Conservation (phyloP, 2,888 invertebrate species). For the Altica lythri region DNA sequence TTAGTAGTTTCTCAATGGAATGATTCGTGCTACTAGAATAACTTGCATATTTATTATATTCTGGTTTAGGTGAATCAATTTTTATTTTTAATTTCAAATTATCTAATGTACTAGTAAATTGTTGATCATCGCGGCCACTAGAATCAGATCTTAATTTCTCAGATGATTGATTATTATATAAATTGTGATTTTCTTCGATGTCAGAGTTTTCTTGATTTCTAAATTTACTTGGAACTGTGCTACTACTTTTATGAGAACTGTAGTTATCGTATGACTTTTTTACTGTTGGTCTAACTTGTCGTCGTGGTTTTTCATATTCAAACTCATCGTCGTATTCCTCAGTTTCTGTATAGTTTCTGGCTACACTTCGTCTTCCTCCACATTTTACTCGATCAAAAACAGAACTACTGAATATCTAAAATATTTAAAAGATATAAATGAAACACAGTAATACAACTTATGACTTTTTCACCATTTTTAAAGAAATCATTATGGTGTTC, state of each 20-base stretch:
- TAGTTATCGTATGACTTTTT: background rate
- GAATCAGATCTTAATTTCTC: background rate
- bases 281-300: too few relatives aligned
- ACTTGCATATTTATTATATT: background rate
- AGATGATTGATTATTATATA: background rate
- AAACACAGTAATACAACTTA: too few relatives aligned
- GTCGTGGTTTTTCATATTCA: too few relatives aligned
- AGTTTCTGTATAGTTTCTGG: background rate
- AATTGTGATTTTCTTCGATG: too few relatives aligned
- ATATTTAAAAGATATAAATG: too few relatives aligned
- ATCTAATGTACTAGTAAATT: background rate
- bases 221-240: background rate
- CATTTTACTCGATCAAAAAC: too few relatives aligned
- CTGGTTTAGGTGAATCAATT: background rate
- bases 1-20: too few relatives aligned
- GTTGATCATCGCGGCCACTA: background rate
- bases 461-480: too few relatives aligned
- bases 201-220: too few relatives aligned
- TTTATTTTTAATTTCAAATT: background rate
- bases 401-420: too few relatives aligned
- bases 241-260: background rate
- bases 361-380: too few relatives aligned
- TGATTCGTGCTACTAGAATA: background rate
- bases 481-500: too few relatives aligned
- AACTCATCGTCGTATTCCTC: background rate